Conservation (phyloP, 2,888 invertebrate genomes). For the Reticulitermes lucifugus region DNA sequence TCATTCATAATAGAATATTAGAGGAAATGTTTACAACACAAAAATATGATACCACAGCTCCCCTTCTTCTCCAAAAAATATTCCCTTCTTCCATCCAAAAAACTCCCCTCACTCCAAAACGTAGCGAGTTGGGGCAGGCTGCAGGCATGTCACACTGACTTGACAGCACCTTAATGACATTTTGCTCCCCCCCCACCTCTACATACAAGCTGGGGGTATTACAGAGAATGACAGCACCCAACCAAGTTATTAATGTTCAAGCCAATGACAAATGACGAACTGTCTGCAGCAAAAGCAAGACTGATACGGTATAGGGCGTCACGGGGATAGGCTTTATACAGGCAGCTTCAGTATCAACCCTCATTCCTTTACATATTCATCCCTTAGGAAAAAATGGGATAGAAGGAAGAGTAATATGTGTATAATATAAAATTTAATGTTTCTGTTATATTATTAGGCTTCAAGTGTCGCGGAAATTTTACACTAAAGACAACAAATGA, state of each 20-base stretch:
- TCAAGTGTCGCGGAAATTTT: not conserved
- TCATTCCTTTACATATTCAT: not conserved
- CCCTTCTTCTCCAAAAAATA: slow-evolving; percentile 12
- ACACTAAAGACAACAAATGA: not conserved
- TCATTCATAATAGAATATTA: slow-evolving; percentile 15
- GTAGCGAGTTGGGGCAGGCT: slow-evolving; percentile 24
- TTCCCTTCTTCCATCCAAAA: slow-evolving; percentile 32
- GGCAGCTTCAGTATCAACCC: slow-evolving; percentile 41
- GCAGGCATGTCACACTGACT: slow-evolving; percentile 64
- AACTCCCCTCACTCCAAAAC: not conserved
- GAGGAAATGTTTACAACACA: slow-evolving; percentile 30
- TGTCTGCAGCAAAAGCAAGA: slow-evolving; percentile 67
- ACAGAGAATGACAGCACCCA: slow-evolving; percentile 50
- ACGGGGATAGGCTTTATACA: slow-evolving; percentile 31
- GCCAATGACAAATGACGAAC: slow-evolving; percentile 68
- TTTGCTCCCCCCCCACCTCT: slow-evolving; percentile 54
- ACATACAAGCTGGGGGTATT: slow-evolving; percentile 46
- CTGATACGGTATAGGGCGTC: slow-evolving; percentile 60
- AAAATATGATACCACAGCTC: slow-evolving; percentile 20
- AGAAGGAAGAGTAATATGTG: not conserved
- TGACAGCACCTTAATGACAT: slow-evolving; percentile 67
- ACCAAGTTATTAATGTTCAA: slow-evolving; percentile 60
- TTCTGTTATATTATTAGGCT: not conserved
- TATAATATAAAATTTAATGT: not conserved
- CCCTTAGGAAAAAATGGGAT: not conserved